Evolutionary conservation across 2,113 vertebrate species (phyloP), one percentile per base, ranked within the genome.

Genomic region (Sylvilagus bachmani): DNA sequence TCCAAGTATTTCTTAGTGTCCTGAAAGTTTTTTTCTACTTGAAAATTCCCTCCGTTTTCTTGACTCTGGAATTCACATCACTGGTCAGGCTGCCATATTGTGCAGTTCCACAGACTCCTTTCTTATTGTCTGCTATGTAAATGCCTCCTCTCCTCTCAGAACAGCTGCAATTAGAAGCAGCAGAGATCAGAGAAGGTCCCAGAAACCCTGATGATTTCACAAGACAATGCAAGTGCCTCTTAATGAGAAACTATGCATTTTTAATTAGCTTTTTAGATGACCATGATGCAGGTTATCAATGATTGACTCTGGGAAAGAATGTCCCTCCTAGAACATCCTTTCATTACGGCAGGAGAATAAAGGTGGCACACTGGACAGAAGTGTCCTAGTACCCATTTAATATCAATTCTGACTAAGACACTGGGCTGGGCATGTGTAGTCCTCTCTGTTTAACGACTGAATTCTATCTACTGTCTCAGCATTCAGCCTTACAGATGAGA

Each of bases 1-100:
- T 90, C 71, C 71, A 58, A 73, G 66, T 31, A 90, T 77, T 69
- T n/a, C 33, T 69, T 77, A 36, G 31, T 90, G 62, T 85, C 29
- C 70, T 93, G 33, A 0, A 75, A 89, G 62, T 36, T 64, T 31
- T 12, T 70, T 93, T 87, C 55, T 83, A 58, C 31, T 66, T 92
- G 66, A 24, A 36, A 71, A 22, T 79, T 33, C 21, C 13, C 53
- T 25, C 36, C 31, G 33, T 93, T 67, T 21, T 33, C 36, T 78
- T 74, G 86, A 31, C n/a, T 86, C 25, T 29, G 12, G 75, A 93
- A 91, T 11, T n/a, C 21, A 27, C 19, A 0, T 19, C n/a, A 24
- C 61, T 4, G 33, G 58, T 75, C 66, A 82, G 33, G 13, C 36
- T 44, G 36, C 33, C 51, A 9, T 33, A 16, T 4, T 58, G 7